Percentiles rank a stretch among this genome's conserved stretches.
phyloP scores from a whole-genome alignment of 2,113 vertebrate genomes.

The Nannospalax galili region DNA sequence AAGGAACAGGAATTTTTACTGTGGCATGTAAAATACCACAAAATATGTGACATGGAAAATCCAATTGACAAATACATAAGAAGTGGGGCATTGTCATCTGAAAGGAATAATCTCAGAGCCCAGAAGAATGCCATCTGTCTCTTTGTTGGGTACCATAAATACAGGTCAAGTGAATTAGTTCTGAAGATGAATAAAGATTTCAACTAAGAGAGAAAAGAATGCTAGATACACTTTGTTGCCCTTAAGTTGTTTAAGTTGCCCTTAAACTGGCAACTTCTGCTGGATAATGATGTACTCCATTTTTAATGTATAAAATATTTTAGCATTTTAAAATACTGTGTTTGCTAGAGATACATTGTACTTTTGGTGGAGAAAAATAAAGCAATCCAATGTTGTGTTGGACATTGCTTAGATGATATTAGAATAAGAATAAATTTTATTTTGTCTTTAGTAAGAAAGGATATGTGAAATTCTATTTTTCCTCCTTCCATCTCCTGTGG shows the following conservation, averaged over 20 bases:
- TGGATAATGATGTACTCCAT: background rate
- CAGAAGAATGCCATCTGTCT: slow-evolving; percentile 12
- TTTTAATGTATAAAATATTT: background rate
- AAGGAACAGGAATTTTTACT: background rate
- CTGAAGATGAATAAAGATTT: background rate
- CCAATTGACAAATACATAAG: background rate
- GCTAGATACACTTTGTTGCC: background rate
- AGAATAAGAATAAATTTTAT: background rate
- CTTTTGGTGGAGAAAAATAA: slow-evolving; percentile 19
- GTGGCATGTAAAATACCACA: background rate
- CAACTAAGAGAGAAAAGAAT: background rate
- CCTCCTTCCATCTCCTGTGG: background rate
- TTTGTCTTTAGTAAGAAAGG: slow-evolving; percentile 10
- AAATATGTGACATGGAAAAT: background rate
- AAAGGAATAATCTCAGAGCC: background rate
- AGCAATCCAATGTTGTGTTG: slow-evolving; percentile 6
- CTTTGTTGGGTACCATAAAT: background rate
- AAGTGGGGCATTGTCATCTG: background rate
- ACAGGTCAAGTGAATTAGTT: background rate
- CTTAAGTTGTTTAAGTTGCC: no score
- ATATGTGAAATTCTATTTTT: slow-evolving; percentile 28
- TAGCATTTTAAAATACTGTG: background rate
- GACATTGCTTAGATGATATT: background rate
- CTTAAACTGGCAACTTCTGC: background rate
- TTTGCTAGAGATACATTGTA: background rate